Percentiles rank a stretch among this genome's conserved stretches.
These are phyloP conservation scores for Eupithecia pulchellata DNA, from an alignment of 2,888 invertebrate genomes.

Conservation along the genomic window DNA sequence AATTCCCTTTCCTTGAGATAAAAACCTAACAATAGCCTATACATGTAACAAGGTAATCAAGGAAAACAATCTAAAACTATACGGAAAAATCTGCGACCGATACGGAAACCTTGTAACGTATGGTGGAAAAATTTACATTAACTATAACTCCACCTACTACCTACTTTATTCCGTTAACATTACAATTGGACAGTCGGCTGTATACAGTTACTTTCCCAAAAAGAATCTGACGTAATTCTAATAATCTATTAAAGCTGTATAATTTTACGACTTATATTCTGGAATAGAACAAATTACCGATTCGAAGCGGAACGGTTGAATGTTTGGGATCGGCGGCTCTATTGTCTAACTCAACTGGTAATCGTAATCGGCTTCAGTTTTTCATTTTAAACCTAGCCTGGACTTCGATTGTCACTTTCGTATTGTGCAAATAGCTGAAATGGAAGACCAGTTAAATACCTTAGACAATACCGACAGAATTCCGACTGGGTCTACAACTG, in stretches of 20 bases:
- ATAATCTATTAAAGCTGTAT: constrained; percentile 20
- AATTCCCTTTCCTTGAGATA: constrained; percentile 1
- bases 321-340: neutral
- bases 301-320: constrained; percentile 21
- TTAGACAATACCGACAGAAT: too few species aligned
- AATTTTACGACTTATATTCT: constrained; percentile 34
- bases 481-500: too few species aligned
- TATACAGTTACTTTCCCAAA: constrained; percentile 39
- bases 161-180: constrained; percentile 35
- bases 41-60: neutral
- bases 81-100: neutral
- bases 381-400: too few species aligned
- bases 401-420: too few species aligned
- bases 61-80: constrained; percentile 6
- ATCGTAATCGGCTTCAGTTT: too few species aligned
- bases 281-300: constrained; percentile 22
- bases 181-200: constrained; percentile 40
- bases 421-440: too few species aligned
- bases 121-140: neutral
- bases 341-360: too few species aligned
- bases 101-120: neutral
- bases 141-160: constrained; percentile 12
- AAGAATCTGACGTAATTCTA: constrained; percentile 25
- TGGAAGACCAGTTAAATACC: too few species aligned
- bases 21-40: neutral